Evolutionary conservation across 2,888 invertebrate genomes (phyloP).

Genomic region (Trichogramma evanescens): DNA sequence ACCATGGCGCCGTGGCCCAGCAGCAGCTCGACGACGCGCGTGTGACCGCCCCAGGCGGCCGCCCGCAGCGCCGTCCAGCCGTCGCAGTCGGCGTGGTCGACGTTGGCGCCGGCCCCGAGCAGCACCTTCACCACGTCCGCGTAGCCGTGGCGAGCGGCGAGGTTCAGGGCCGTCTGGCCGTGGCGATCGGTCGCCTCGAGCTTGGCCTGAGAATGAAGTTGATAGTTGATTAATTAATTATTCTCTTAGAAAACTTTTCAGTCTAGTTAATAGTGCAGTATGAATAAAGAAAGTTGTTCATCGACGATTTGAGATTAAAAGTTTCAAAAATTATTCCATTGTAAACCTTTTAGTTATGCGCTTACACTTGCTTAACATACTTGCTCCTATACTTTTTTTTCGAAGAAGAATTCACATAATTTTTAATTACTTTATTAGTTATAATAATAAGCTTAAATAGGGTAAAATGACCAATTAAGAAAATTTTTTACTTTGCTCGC

Average conservation of each 20-base stretch:
- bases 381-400: too few relatives aligned
- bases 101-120: conserved; percentile 59
- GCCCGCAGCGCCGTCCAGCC: conserved; percentile 88
- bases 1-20: conserved; percentile 74
- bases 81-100: conserved; percentile 73
- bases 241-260: conserved; percentile 1
- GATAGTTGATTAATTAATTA: background rate
- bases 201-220: conserved; percentile 33
- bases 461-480: too few relatives aligned
- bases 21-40: conserved; percentile 72
- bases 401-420: too few relatives aligned
- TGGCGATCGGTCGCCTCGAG: conserved; percentile 65
- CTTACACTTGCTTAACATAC: too few relatives aligned
- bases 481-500: too few relatives aligned
- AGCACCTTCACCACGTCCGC: conserved; percentile 63
- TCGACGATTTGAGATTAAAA: too few relatives aligned
- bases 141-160: conserved; percentile 75
- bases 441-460: too few relatives aligned
- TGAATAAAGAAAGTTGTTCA: too few relatives aligned
- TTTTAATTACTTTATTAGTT: too few relatives aligned
- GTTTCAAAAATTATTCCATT: too few relatives aligned
- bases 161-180: conserved; percentile 80
- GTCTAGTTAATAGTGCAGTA: too few relatives aligned
- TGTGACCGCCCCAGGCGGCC: conserved; percentile 94
- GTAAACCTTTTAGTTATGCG: too few relatives aligned